These are phyloP conservation scores for Beaufortia kweichowensis DNA, from an alignment of 2,113 vertebrate genomes.

Conservation along the genomic window DNA sequence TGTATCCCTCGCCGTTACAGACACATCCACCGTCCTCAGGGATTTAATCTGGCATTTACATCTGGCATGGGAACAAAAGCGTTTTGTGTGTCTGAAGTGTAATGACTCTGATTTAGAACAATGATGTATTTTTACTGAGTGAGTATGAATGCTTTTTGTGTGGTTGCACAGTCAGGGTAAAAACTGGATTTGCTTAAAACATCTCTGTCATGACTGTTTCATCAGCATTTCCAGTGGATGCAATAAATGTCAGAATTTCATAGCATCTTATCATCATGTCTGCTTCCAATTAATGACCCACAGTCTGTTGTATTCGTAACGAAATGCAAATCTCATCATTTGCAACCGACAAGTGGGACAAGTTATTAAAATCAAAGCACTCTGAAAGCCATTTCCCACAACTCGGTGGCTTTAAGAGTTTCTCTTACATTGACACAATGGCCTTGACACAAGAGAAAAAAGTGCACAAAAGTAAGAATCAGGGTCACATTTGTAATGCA, in stretches of 20 bases:
- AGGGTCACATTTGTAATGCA: no score
- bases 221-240: no score
- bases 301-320: slow-evolving; percentile 28
- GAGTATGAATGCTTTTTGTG: slow-evolving; percentile 1
- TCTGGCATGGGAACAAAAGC: slow-evolving; percentile 46
- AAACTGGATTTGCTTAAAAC: background rate
- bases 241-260: slow-evolving; percentile 19
- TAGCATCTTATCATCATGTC: background rate
- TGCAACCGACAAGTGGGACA: slow-evolving; percentile 35
- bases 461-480: background rate
- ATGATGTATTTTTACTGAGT: slow-evolving; percentile 2
- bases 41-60: slow-evolving; percentile 59
- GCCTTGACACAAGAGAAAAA: no score
- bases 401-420: background rate
- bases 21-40: slow-evolving; percentile 37
- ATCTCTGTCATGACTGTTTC: no score
- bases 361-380: slow-evolving; percentile 44
- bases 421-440: background rate
- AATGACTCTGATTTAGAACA: slow-evolving; percentile 32
- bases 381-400: slow-evolving; percentile 25
- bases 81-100: slow-evolving; percentile 42
- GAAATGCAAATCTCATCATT: slow-evolving; percentile 49
- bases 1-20: slow-evolving; percentile 54
- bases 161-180: background rate
- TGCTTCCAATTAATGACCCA: slow-evolving; percentile 42